phyloP scores from a whole-genome alignment of 2,113 vertebrate species.

The Eptesicus fuscus region DNA sequence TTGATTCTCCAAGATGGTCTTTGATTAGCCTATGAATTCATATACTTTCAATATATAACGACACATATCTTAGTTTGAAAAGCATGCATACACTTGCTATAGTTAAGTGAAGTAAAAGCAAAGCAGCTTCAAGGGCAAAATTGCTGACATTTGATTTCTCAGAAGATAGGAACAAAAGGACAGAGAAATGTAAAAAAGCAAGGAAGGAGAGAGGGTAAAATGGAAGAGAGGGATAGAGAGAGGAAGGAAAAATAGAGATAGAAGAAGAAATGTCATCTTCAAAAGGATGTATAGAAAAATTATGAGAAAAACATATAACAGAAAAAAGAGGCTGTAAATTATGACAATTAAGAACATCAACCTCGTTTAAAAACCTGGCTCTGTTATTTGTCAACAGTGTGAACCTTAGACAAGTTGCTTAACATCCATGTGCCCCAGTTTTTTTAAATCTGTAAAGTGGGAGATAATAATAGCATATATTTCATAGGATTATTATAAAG shows the following conservation, averaged over 20 bases:
- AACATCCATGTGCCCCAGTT: background rate
- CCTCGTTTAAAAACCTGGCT: background rate
- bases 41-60: background rate
- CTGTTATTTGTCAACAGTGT: background rate
- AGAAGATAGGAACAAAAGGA: background rate
- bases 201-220: no score
- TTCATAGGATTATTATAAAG: background rate
- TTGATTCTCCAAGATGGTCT: background rate
- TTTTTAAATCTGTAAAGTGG: background rate
- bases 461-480: background rate
- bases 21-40: background rate
- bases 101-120: background rate
- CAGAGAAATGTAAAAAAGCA: background rate
- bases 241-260: background rate
- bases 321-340: background rate
- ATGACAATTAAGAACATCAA: background rate
- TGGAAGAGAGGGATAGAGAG: background rate
- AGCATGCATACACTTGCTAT: background rate
- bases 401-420: background rate
- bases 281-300: background rate
- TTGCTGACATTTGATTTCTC: background rate
- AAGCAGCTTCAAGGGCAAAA: background rate
- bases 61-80: background rate
- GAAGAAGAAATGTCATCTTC: background rate
- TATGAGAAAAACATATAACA: background rate